These are phyloP conservation scores for Tauraco erythrolophus DNA, from an alignment of 2,113 vertebrate genomes.

Conservation along the genomic window DNA sequence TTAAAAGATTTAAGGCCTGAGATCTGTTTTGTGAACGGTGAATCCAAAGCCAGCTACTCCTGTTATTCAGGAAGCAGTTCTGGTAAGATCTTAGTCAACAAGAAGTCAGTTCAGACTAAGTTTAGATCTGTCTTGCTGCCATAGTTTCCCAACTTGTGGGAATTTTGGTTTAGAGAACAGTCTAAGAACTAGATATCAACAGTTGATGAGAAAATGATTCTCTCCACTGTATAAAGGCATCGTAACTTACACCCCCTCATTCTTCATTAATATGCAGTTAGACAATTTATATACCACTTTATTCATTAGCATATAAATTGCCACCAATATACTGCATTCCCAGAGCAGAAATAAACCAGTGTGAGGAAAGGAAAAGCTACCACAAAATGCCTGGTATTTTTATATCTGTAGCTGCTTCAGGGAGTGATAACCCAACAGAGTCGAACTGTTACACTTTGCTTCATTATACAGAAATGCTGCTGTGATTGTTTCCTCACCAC, in stretches of 20 bases:
- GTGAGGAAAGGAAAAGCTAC: neutral
- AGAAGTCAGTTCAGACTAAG: neutral
- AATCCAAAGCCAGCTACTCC: neutral
- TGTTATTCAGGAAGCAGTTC: neutral
- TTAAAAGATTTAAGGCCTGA: neutral
- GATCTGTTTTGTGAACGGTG: neutral
- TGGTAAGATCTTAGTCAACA: neutral
- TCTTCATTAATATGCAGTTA: constrained; percentile 19
- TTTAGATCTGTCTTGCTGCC: neutral
- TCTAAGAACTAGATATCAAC: neutral
- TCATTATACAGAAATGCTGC: neutral
- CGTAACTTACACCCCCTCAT: neutral
- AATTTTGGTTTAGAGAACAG: neutral
- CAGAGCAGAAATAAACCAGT: constrained; percentile 10
- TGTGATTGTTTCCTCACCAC: neutral
- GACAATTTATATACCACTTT: constrained; percentile 24
- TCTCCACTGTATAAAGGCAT: neutral
- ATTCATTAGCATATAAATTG: constrained; percentile 50
- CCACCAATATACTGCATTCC: constrained; percentile 7
- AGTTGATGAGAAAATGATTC: neutral
- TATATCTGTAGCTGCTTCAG: neutral
- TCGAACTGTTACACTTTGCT: neutral
- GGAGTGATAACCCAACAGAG: neutral
- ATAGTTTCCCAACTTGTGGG: neutral
- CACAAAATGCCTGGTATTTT: neutral